Conservation (phyloP, 2,113 vertebrate species). For the Andinoacara biseriatus region DNA sequence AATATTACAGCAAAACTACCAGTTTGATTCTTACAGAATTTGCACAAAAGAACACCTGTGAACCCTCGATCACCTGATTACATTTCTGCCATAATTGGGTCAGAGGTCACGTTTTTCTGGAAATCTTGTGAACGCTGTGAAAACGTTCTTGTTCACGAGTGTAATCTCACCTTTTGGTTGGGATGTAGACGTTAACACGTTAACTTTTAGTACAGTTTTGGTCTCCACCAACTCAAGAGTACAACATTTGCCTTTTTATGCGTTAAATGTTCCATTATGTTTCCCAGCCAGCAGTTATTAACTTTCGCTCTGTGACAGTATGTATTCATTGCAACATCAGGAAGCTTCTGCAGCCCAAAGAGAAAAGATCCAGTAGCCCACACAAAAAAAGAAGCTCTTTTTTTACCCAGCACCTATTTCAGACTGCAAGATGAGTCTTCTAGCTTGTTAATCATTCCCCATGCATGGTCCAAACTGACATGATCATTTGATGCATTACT, state of each 20-base stretch:
- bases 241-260: not conserved
- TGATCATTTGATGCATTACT: slow-evolving; percentile 71
- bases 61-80: no score
- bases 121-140: no score
- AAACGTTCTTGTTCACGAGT: no score
- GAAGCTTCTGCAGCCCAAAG: not conserved
- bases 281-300: not conserved
- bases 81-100: no score
- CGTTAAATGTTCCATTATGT: not conserved
- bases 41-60: no score
- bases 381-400: not conserved
- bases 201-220: not conserved
- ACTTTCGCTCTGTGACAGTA: not conserved
- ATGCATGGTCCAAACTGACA: slow-evolving; percentile 57
- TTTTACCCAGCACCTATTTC: slow-evolving; percentile 25
- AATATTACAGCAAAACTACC: no score
- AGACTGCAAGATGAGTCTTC: slow-evolving; percentile 26
- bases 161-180: no score
- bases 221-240: not conserved
- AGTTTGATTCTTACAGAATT: no score
- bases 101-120: no score
- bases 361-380: not conserved
- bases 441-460: slow-evolving; percentile 64
- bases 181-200: no score
- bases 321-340: not conserved